A percentile compares a stretch with the other conserved stretches of the same genome.
These are phyloP conservation scores for Bacillus rossius DNA, from an alignment of 1,140 invertebrate genomes.

Conservation along the genomic window DNA sequence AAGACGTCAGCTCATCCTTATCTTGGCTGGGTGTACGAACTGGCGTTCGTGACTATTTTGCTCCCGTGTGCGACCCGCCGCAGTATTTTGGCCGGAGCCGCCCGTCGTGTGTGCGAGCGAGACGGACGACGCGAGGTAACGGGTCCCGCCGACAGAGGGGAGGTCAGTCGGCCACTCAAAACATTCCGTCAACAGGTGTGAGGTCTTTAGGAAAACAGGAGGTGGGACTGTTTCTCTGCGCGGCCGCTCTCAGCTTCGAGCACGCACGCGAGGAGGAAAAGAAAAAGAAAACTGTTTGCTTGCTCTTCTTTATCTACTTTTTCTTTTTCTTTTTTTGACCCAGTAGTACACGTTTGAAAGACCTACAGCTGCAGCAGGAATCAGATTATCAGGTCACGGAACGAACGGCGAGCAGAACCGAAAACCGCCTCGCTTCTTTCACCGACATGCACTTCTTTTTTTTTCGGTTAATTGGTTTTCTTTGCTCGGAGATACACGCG, in stretches of 20 bases:
- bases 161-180: conserved; percentile 27
- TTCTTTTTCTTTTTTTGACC: neutral
- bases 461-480: too few species aligned
- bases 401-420: too few species aligned
- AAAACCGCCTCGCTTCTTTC: too few species aligned
- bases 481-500: too few species aligned
- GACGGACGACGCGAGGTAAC: conserved; percentile 15
- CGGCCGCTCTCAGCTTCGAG: neutral
- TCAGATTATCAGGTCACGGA: too few species aligned
- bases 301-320: conserved; percentile 7
- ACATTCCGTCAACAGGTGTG: neutral
- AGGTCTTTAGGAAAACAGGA: neutral
- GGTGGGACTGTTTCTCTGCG: conserved; percentile 1
- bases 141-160: conserved; percentile 20
- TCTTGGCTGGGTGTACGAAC: too few species aligned
- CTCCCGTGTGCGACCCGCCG: too few species aligned
- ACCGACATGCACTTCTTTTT: too few species aligned
- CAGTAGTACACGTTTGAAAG: conserved; percentile 28
- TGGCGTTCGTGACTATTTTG: too few species aligned
- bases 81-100: conserved; percentile 5
- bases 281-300: neutral
- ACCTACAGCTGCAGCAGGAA: conserved; percentile 23
- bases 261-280: conserved; percentile 11
- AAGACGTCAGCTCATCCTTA: too few species aligned
- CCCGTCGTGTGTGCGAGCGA: conserved; percentile 11